Base-by-base conservation (phyloP, 2,797 vertebrate genomes). In the Eptatretus atami region DNA sequence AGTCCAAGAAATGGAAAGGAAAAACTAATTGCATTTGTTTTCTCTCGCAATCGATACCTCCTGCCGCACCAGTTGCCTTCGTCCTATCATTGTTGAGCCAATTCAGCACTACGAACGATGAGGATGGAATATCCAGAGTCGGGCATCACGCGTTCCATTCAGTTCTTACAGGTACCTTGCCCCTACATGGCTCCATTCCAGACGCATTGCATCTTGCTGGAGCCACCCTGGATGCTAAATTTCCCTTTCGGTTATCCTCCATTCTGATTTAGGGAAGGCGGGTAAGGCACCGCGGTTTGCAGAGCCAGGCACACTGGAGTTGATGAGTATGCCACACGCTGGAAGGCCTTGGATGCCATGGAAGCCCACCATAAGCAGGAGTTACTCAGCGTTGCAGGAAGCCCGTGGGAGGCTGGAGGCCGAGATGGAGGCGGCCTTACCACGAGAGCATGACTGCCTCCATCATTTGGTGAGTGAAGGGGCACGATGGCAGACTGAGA, bases 71-170 rank as follows among this genome's bases (percentile, higher is more conserved):
- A 61, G 57, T n/a, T 61, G 57, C 57, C 57, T 61, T 25, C 57
- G 57, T 10, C 57, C 57, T 61, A 24, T 61, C n/a, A 61, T 61
- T n/a, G 57, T 61, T n/a, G 57, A 61, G 57, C 57, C 57, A n/a
- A n/a, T 61, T 25, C n/a, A 61, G 57, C 57, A 61, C n/a, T 25
- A n/a, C n/a, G 57, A n/a, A 61, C 57, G 57, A 61, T n/a, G 57
- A 61, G 57, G 57, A 61, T n/a, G 57, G 57, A 24, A 24, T 61
- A n/a, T 25, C 57, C 57, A 24, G 57, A 61, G 57, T 10, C 57
- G 12, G 9, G 57, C 57, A n/a, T 61, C n/a, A n/a, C 57, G n/a
- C n/a, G 57, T n/a, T n/a, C 57, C 57, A n/a, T 61, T n/a, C 57
- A 61, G n/a, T 61, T n/a, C 57, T n/a, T 61, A 61, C 57, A 61